Percentiles rank a stretch among this genome's conserved stretches.
Conservation (phyloP, 2,113 vertebrate species). For the Dasyprocta punctata region DNA sequence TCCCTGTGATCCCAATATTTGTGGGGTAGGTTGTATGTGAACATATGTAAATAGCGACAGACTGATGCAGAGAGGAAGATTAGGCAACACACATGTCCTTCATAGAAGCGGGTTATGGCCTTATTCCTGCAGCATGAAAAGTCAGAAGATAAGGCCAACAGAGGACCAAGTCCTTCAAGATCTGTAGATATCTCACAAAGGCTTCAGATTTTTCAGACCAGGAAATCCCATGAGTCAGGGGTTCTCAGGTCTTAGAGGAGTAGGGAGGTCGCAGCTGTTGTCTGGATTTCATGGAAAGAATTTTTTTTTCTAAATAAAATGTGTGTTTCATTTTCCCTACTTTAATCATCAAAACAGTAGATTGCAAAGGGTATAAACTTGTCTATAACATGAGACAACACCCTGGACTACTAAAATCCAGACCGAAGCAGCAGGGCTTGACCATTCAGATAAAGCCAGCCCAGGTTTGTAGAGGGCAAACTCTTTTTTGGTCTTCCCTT, state of each 20-base stretch:
- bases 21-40: neutral
- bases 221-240: neutral
- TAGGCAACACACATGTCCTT: neutral
- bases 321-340: neutral
- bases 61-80: neutral
- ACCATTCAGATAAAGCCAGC: neutral
- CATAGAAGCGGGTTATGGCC: neutral
- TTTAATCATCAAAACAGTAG: neutral
- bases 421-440: neutral
- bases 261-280: neutral
- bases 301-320: neutral
- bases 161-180: neutral
- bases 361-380: neutral
- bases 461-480: neutral
- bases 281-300: neutral
- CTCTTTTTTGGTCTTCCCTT: neutral
- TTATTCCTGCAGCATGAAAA: too few species aligned
- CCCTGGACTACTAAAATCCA: neutral
- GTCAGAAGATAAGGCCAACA: too few species aligned
- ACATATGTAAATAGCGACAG: neutral
- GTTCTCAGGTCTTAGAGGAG: neutral
- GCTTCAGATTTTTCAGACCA: neutral
- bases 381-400: neutral
- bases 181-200: neutral
- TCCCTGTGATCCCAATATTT: neutral